Base-by-base conservation (phyloP, 2,113 vertebrate species). In the Thamnaconus septentrionalis region DNA sequence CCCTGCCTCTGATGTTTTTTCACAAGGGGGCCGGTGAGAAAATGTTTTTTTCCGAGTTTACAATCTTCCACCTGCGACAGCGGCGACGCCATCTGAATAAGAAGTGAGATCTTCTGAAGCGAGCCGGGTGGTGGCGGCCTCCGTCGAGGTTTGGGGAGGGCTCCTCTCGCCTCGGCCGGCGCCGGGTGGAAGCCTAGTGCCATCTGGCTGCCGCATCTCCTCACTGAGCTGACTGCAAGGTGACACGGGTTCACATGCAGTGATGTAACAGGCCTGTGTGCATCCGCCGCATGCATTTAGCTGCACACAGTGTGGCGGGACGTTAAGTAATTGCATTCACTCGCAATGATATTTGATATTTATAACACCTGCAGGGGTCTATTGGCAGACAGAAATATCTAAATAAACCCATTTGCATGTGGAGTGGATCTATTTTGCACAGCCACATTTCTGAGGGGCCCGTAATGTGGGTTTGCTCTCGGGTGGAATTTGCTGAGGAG, bases 201-300 rank as follows among this genome's bases (percentile, higher is more conserved):
- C 75, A 74, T 52, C 76, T 79, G 73, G n/a, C 71, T 84, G 71
- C 75, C 66, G 74, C 31, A 57, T 0, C 7, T 1, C 18, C 10
- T 50, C 48, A 50, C 48, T 50, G 48, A 8, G 8, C 48, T 8
- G 11, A 9, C 47, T 48, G 47, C 47, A 48, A 31, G 18, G 18
- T 31, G 18, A 31, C 18, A 31, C 18, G 18, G 18, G 18, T 31
- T 31, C 56, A 60, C 51, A 78, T 59, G 72, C 40, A 8, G 63
- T 79, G 53, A 77, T 59, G 52, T 75, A 77, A 81, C 61, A 12
- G 41, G 18, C 53, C 75, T 73, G 73, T 71, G 44, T 54, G 41
- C 5, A 39, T 48, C 45, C 11, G 57, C 51, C 41, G 40, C 42
- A 66, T 66, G 44, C 60, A 10, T 56, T 31, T n/a, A 44, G 40